Evolutionary conservation across 1,140 invertebrate species (phyloP), one percentile per base, ranked within the genome.

Genomic region (Eriosoma lanigerum): DNA sequence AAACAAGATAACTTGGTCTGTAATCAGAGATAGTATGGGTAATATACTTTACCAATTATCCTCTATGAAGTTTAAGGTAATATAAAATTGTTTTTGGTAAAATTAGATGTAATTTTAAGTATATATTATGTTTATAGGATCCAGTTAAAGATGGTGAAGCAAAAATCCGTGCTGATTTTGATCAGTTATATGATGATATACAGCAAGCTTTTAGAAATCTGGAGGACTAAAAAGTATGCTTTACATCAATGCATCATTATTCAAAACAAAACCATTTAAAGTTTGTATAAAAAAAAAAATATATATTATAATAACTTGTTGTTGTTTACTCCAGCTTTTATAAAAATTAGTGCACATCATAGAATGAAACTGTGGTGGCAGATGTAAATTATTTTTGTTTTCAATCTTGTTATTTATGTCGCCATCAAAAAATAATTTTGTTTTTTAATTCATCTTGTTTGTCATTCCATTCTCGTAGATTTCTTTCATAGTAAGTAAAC

Each of bases 1-100:
- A 86, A 98, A 99, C 89, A 98, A 98, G 89, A 95, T 99, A 84
- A 99, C 98, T 78, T 99, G 97, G 97, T 92, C 93, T 83, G 94
- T 96, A 38, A 99, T 99, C 84, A 91, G 95, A 80, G 98, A 99
- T 85, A 93, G 94, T 83, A 97, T 99, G 96, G 92, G 92, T 83
- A 94, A 95, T 85, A 93, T 97, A 84, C 90, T 99, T 81, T 99
- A 99, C 88, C 96, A 98, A 86, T 90, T 99, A 70, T 98, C 94
- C 84, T 97, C 95, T 84, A 99, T 99, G 98, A 99, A 99, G 88
- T 99, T 99, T 90, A 99, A 98, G 92, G 95, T 96, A 85, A 84
- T 21, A 46, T 46, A 32, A 1, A 13, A 48, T 44, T 56, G 12
- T 21, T 44, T 81, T 52, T 24, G 44, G 21, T 60, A 26, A 56